phyloP scores from a whole-genome alignment of 2,113 vertebrate species.

The Puma concolor region DNA sequence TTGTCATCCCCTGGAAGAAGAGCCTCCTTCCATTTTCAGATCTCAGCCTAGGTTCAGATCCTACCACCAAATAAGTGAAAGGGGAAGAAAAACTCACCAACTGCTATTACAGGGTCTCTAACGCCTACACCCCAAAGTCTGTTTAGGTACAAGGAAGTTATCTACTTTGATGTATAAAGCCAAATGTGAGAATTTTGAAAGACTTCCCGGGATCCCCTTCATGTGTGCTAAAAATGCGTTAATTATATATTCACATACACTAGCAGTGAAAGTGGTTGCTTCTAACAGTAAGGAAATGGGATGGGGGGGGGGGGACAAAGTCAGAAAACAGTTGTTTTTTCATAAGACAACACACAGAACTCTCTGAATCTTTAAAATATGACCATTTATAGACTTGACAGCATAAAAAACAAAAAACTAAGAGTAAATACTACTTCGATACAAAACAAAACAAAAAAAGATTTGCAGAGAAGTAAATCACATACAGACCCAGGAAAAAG shows the following conservation, averaged over 20 bases:
- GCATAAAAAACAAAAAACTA: background rate
- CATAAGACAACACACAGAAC: background rate
- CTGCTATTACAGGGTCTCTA: background rate
- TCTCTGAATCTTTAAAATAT: conserved; percentile 16
- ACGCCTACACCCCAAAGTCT: background rate
- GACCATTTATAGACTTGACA: background rate
- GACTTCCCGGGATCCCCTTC: background rate
- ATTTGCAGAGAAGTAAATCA: background rate
- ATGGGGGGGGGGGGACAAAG: background rate
- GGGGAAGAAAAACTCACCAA: background rate
- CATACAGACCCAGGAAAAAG: background rate
- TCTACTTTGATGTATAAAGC: background rate
- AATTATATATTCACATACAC: background rate
- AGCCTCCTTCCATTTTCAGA: background rate
- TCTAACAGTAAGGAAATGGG: background rate
- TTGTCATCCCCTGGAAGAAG: background rate
- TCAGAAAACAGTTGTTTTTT: background rate
- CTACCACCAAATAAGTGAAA: background rate
- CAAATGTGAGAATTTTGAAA: conserved; percentile 21
- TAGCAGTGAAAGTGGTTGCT: background rate
- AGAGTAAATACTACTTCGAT: background rate
- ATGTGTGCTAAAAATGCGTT: background rate
- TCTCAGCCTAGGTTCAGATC: background rate
- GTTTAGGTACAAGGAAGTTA: background rate
- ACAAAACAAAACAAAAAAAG: background rate